These are phyloP conservation scores for Habroteleia sp. DNA, from an alignment of 2,888 invertebrate species.

Conservation along the genomic window DNA sequence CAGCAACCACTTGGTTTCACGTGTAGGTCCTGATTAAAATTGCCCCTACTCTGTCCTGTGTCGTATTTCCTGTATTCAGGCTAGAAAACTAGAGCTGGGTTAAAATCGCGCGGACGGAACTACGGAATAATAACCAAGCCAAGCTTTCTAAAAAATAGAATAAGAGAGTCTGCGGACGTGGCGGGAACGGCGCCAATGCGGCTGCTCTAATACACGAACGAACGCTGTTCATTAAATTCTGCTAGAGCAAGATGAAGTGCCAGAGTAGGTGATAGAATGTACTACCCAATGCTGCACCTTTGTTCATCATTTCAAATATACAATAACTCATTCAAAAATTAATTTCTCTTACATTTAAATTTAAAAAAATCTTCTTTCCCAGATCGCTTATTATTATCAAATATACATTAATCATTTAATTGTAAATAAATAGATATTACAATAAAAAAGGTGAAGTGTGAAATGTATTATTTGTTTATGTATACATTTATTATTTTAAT, in stretches of 20 bases:
- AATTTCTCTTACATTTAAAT: too few species aligned
- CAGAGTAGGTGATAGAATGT: slow-evolving; percentile 50
- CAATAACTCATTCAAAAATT: too few species aligned
- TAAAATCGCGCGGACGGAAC: slow-evolving; percentile 34
- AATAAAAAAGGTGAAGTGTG: too few species aligned
- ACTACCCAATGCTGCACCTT: slow-evolving; percentile 52
- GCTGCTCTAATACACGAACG: slow-evolving; percentile 63
- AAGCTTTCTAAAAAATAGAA: slow-evolving; percentile 58
- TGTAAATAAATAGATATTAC: too few species aligned
- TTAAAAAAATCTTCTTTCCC: too few species aligned
- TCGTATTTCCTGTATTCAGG: slow-evolving; percentile 40
- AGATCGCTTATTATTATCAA: too few species aligned
- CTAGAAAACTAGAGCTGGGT: slow-evolving; percentile 8
- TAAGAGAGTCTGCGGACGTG: slow-evolving; percentile 54
- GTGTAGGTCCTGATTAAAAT: slow-evolving; percentile 54
- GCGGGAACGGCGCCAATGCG: slow-evolving; percentile 63
- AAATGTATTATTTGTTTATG: too few species aligned
- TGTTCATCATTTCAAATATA: slow-evolving; percentile 56
- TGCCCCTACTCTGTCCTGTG: slow-evolving; percentile 23
- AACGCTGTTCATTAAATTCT: slow-evolving; percentile 62
- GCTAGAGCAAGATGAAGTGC: slow-evolving; percentile 51
- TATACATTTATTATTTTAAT: too few species aligned
- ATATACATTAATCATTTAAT: too few species aligned
- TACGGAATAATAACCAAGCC: slow-evolving; percentile 57
- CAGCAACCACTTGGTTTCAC: slow-evolving; percentile 33